These are phyloP conservation scores for Apamea epomidion DNA, from an alignment of 2,888 invertebrate species.

Conservation along the genomic window DNA sequence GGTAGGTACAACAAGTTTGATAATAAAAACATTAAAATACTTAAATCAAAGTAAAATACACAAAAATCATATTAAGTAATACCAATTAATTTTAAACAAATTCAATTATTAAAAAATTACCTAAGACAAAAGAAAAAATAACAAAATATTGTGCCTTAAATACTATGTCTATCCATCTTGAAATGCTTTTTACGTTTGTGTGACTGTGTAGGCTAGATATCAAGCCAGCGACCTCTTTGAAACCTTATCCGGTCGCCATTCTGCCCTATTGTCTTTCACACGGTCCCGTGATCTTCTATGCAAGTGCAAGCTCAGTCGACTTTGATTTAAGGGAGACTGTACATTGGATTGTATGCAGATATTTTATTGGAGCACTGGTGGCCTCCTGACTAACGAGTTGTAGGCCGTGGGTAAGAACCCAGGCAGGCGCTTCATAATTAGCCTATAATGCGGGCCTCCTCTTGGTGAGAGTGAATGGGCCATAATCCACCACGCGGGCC, in stretches of 20 bases:
- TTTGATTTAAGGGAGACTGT: constrained; percentile 25
- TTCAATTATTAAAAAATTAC: too few species aligned
- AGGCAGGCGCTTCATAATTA: too few species aligned
- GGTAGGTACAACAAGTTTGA: background rate
- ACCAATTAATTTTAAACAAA: too few species aligned
- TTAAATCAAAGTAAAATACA: background rate
- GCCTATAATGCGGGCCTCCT: too few species aligned
- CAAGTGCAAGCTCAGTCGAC: constrained; percentile 3
- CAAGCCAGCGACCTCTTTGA: constrained; percentile 45
- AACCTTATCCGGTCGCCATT: constrained; percentile 25
- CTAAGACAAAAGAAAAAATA: background rate
- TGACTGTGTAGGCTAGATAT: background rate
- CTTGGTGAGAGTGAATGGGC: too few species aligned
- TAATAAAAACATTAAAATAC: background rate
- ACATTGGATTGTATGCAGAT: constrained; percentile 5
- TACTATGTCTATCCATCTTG: background rate
- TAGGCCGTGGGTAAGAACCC: too few species aligned
- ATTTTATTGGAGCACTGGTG: background rate
- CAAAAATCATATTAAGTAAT: background rate
- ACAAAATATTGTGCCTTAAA: too few species aligned
- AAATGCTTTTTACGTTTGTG: background rate
- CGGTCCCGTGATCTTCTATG: constrained; percentile 49
- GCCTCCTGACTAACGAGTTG: too few species aligned
- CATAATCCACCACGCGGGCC: too few species aligned
- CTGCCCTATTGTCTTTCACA: constrained; percentile 44